These are phyloP conservation scores for Grammomys dolichurus DNA, from an alignment of 2,113 vertebrate genomes.

Conservation along the genomic window DNA sequence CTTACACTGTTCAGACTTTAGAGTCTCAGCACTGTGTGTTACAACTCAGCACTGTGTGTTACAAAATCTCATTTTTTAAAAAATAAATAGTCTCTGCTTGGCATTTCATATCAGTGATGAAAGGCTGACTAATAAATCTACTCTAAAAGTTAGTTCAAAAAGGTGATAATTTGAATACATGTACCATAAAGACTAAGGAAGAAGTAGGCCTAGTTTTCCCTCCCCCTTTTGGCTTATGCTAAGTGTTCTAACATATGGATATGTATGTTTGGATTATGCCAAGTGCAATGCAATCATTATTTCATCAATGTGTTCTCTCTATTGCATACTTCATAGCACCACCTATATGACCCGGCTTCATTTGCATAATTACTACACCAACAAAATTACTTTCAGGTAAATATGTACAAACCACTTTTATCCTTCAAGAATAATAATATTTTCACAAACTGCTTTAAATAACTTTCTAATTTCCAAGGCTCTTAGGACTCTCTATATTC, in stretches of 20 bases:
- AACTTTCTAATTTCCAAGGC: constrained; percentile 54
- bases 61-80: too few relatives aligned
- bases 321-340: constrained; percentile 22
- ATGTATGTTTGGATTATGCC: constrained; percentile 31
- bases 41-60: not conserved
- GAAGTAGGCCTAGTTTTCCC: not conserved
- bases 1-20: too few relatives aligned
- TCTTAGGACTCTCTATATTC: constrained; percentile 11
- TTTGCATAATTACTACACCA: constrained; percentile 65
- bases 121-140: not conserved
- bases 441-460: constrained; percentile 53
- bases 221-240: not conserved
- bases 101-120: not conserved
- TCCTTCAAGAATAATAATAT: not conserved
- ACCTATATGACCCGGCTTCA: not conserved
- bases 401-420: constrained; percentile 53
- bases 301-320: constrained; percentile 52
- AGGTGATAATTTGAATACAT: not conserved
- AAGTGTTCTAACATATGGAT: not conserved
- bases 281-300: not conserved
- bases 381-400: constrained; percentile 68
- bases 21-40: not conserved
- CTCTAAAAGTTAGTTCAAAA: not conserved
- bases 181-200: not conserved
- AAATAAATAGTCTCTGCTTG: not conserved